Conservation (phyloP, 2,113 vertebrate species). For the Pseudolaguvia tuberculata region DNA sequence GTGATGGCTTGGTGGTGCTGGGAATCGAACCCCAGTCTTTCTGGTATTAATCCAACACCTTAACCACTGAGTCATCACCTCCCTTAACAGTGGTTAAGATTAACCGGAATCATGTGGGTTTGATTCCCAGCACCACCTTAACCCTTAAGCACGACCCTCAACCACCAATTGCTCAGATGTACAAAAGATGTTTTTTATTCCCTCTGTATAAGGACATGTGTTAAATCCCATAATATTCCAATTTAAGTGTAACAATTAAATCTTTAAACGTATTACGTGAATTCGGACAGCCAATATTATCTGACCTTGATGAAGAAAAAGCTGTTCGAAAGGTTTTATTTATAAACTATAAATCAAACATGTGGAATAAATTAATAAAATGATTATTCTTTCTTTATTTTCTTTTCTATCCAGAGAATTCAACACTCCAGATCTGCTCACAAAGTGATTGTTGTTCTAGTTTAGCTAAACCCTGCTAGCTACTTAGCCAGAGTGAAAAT, state of each 20-base stretch:
- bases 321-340: slow-evolving; percentile 6
- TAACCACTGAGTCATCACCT: no score
- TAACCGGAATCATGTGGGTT: no score
- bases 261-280: slow-evolving; percentile 2
- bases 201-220: no score
- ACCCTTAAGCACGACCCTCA: no score
- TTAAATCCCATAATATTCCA: no score
- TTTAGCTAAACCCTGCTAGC: not conserved
- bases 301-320: slow-evolving; percentile 38
- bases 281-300: slow-evolving; percentile 9
- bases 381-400: not conserved
- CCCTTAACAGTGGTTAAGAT: no score
- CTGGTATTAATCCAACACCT: no score
- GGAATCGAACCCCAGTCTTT: no score
- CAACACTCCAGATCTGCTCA: not conserved
- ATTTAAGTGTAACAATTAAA: not conserved
- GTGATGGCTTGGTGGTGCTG: no score
- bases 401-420: not conserved
- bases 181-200: no score
- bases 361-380: not conserved
- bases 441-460: not conserved
- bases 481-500: not conserved
- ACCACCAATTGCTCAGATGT: no score
- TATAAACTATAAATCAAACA: not conserved
- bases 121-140: no score